Percentiles rank a stretch among this genome's conserved stretches.
These are phyloP conservation scores for Acromyrmex charruanus DNA, from an alignment of 1,140 invertebrate genomes.

Conservation along the genomic window DNA sequence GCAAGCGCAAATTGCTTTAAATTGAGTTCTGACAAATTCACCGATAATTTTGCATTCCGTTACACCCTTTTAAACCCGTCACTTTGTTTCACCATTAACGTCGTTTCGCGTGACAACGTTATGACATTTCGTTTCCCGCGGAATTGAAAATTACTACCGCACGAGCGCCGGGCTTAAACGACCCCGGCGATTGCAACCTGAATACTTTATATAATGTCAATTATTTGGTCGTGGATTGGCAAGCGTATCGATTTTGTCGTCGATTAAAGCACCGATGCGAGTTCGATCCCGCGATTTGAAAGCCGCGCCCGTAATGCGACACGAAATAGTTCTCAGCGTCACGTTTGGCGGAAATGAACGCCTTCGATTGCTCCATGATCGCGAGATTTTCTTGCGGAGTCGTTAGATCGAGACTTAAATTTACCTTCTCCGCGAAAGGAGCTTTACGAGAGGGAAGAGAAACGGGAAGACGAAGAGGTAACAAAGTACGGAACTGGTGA, in stretches of 20 bases:
- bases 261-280: constrained; percentile 38
- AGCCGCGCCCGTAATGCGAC: constrained; percentile 58
- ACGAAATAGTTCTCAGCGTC: constrained; percentile 53
- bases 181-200: constrained; percentile 71
- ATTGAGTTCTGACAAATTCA: constrained; percentile 61
- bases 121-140: constrained; percentile 67
- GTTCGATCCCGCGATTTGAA: constrained; percentile 50
- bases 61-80: constrained; percentile 68
- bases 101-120: constrained; percentile 65
- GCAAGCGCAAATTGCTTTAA: constrained; percentile 57
- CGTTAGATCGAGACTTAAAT: constrained; percentile 53
- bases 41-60: constrained; percentile 67
- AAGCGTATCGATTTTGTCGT: constrained; percentile 73
- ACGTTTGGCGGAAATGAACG: constrained; percentile 11
- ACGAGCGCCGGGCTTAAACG: constrained; percentile 67
- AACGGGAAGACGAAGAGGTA: constrained; percentile 32
- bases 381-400: constrained; percentile 16
- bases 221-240: constrained; percentile 72
- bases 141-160: constrained; percentile 75
- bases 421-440: constrained; percentile 10
- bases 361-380: constrained; percentile 32
- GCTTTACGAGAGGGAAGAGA: constrained; percentile 49
- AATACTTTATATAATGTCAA: constrained; percentile 77
- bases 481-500: constrained; percentile 58
- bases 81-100: constrained; percentile 67